Base-by-base conservation (phyloP, 2,888 invertebrate species). In the Zaprionus obscuricornis region DNA sequence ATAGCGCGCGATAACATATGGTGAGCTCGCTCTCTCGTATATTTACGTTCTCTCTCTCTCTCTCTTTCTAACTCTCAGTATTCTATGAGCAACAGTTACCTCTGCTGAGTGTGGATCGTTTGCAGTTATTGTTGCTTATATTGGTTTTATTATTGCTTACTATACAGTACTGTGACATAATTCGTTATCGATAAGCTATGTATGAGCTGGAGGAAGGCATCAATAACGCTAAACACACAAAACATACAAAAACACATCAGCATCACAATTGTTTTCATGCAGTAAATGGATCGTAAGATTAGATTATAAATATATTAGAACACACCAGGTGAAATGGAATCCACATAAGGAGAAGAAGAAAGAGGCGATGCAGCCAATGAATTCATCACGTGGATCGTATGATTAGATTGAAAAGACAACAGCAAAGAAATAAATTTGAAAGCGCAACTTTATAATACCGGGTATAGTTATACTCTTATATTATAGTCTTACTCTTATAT, bases 111-210 rank as follows among this genome's bases (percentile, higher is more conserved):
- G 27, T 8, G 27, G 27, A 27, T 27, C 27, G 27, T 27, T 27
- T 10, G 10, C 2, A 4, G 10, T 27, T 27, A n/a, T 24, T 24
- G 5, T 24, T 24, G 5, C 2, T 27, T 27, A 3, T 27, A n/a
- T 2, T 27, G 8, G 4, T 3, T 4, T 27, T 27, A n/a, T 27
- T 27, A n/a, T 2, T 3, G 27, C 10, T n/a, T 27, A 27, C 45
- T n/a, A 26, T 20, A 22, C 26, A 8, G 20, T 14, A 26, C 29
- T 49, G 45, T 68, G 68, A 66, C 68, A 68, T 49, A 68, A 56
- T 60, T 60, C 24, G 13, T 24, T 60, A 42, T 29, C 49, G 55
- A 68, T 68, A 68, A 52, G 60, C 50, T n/a, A n/a, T n/a, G n/a
- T n/a, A n/a, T n/a, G n/a, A n/a, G n/a, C 16, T 24, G 18, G 11